Percentiles rank a stretch among this genome's conserved stretches.
These are phyloP conservation scores for Cercopithecus mona DNA, from an alignment of 2,113 vertebrate species.

Conservation along the genomic window DNA sequence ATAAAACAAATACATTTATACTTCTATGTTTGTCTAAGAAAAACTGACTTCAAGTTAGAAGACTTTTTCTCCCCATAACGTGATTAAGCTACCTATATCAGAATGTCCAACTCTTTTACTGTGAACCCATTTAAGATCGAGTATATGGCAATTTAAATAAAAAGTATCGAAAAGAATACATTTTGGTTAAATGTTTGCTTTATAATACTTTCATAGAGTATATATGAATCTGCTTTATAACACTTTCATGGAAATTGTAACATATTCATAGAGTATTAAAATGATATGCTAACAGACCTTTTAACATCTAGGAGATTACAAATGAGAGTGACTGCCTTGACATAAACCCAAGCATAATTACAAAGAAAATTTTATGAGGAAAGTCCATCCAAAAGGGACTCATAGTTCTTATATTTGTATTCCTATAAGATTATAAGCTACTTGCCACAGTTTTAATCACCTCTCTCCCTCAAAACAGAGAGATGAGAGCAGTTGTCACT, in stretches of 20 bases:
- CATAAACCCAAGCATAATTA: not conserved
- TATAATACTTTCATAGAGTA: not conserved
- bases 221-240: not conserved
- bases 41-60: conserved; percentile 46
- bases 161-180: not conserved
- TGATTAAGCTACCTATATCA: not conserved
- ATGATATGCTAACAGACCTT: not conserved
- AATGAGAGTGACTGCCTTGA: not conserved
- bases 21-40: conserved; percentile 24
- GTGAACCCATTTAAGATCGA: not conserved
- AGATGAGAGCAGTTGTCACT: not conserved
- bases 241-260: not conserved
- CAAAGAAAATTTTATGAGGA: conserved; percentile 33
- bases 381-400: not conserved
- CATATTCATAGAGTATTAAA: not conserved
- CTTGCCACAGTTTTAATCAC: not conserved
- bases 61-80: not conserved
- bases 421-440: not conserved
- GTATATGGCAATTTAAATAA: not conserved
- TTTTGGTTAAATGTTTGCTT: conserved; percentile 27
- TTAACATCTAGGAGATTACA: not conserved
- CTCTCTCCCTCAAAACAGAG: conserved; percentile 2
- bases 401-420: not conserved
- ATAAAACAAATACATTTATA: conserved; percentile 16
- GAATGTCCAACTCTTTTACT: conserved; percentile 10